Evolutionary conservation across 1,140 invertebrate genomes (phyloP), one percentile per base, ranked within the genome.

Genomic region (Hylaeus anthracinus): DNA sequence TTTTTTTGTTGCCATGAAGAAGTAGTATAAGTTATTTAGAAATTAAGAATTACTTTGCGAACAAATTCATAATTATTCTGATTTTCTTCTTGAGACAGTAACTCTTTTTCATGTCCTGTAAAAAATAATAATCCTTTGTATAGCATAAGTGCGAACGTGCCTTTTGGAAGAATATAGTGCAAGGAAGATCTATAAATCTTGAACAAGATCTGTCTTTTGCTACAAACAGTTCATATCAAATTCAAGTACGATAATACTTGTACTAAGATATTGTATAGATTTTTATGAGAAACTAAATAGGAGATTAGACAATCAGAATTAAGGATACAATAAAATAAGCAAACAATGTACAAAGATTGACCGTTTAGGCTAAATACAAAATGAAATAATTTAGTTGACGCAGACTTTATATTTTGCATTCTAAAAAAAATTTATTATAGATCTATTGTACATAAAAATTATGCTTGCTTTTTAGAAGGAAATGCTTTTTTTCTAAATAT

Each of bases 191-290:
- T 14, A 66, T 12, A 37, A 74, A 60, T 87, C 81, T 78, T 78
- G 51, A n/a, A 80, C 75, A 14, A 58, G n/a, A 85, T 69, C 61
- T 81, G 83, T 70, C 61, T 87, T 87, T 70, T 14, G 73, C 10
- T 5, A 53, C 55, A 15, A 71, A 63, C 26, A 37, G 26, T 64
- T 67, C 51, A 14, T 45, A 60, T 53, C n/a, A 43, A 66, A 51
- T 8, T 14, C 66, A 58, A 45, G 14, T 61, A 41, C 58, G 70
- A 83, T 53, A 26, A 79, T 72, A 66, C 41, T 37, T 70, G 56
- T 79, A 51, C 70, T 51, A 15, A 64, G 66, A 67, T 39, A 48
- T 58, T 75, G 41, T 75, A 67, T 10, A 85, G 26, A 79, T 41
- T 72, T 75, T 80, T 69, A 79, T 37, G 41, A 37, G 9, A 76